Conservation (phyloP, 53 echinoderm and acorn worm species). For the Crossaster papposus region DNA sequence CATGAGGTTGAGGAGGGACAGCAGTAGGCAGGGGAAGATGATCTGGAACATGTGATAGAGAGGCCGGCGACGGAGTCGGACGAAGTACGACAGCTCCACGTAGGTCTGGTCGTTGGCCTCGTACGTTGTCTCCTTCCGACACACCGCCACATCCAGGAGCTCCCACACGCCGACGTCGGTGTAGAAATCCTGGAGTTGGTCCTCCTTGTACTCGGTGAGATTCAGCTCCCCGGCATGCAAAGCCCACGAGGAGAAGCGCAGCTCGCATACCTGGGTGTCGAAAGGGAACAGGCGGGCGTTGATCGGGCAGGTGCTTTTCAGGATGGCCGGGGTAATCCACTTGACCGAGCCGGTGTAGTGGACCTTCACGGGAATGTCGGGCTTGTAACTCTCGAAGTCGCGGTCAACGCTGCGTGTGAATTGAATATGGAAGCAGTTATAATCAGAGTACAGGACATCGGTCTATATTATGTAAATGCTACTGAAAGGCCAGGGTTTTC, state of each 20-base stretch:
- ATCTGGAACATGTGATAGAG: constrained; percentile 39
- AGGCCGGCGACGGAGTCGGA: constrained; percentile 30
- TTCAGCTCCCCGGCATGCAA: neutral
- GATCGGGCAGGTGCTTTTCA: constrained; percentile 24
- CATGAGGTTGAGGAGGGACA: constrained; percentile 54
- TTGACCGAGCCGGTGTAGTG: neutral
- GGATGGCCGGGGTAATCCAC: constrained; percentile 20
- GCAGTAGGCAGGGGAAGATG: constrained; percentile 47
- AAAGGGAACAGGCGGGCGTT: constrained; percentile 27
- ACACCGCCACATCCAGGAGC: neutral
- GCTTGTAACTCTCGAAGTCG: constrained; percentile 47
- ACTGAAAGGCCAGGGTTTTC: no score
- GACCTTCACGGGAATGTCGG: neutral
- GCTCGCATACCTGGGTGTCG: constrained; percentile 34
- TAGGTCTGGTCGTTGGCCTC: neutral
- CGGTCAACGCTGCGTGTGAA: constrained; percentile 1
- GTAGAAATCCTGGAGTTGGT: neutral
- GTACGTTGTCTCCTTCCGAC: neutral
- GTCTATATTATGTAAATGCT: no score
- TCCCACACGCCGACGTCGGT: constrained; percentile 35
- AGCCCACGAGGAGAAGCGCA: constrained; percentile 14
- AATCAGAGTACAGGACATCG: no score
- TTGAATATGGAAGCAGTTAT: neutral
- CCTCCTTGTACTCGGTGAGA: neutral
- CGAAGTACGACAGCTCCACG: constrained; percentile 10